phyloP scores from a whole-genome alignment of 2,888 invertebrate genomes.

The Drosophila meridionalis region DNA sequence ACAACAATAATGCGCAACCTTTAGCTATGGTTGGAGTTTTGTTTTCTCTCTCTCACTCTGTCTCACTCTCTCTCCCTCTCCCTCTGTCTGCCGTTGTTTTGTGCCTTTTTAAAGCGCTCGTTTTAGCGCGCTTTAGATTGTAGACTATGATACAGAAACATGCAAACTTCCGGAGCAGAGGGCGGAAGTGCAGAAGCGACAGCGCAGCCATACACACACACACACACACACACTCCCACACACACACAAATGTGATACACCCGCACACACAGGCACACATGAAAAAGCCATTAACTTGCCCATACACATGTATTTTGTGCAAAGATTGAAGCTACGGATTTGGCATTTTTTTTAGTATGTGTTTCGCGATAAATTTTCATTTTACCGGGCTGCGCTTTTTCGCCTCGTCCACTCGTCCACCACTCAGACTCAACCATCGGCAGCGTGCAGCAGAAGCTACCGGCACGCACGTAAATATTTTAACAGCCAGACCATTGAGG shows the following conservation, averaged over 20 bases:
- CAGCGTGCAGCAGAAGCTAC: constrained; percentile 46
- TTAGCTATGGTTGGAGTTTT: constrained; percentile 28
- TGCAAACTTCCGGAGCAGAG: constrained; percentile 69
- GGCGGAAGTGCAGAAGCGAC: constrained; percentile 66
- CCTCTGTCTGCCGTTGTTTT: constrained; percentile 18
- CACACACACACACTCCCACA: constrained; percentile 25
- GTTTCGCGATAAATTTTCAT: constrained; percentile 77
- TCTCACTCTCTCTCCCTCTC: not conserved
- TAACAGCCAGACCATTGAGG: constrained; percentile 44
- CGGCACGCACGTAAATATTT: constrained; percentile 73
- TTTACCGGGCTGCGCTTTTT: constrained; percentile 74
- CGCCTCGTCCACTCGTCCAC: constrained; percentile 6
- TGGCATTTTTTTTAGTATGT: constrained; percentile 50
- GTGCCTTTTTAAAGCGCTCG: constrained; percentile 63
- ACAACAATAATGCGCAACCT: constrained; percentile 65
- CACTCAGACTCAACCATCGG: not conserved
- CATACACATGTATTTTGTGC: constrained; percentile 11
- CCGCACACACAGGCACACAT: constrained; percentile 46
- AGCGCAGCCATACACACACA: constrained; percentile 38
- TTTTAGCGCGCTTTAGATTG: constrained; percentile 78
- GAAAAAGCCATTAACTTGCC: constrained; percentile 72
- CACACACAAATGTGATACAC: constrained; percentile 31
- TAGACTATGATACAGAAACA: constrained; percentile 79
- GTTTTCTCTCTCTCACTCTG: not conserved
- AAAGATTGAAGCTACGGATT: constrained; percentile 43